These are phyloP conservation scores for Sericinus montela DNA, from an alignment of 2,888 invertebrate genomes.

Conservation along the genomic window DNA sequence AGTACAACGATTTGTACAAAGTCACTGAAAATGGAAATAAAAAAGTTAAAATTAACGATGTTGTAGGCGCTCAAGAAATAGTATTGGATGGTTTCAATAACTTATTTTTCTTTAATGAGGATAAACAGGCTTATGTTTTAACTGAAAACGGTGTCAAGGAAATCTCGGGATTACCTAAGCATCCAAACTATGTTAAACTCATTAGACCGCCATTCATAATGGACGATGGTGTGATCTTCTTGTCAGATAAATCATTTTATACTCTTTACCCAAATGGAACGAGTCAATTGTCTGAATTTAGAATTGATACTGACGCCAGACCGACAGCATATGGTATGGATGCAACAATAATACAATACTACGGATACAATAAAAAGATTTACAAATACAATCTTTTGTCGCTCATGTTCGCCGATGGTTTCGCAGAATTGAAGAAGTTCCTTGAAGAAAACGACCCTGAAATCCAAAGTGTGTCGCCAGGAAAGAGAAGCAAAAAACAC, in stretches of 20 bases:
- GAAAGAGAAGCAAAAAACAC: not conserved
- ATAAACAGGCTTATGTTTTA: constrained; percentile 40
- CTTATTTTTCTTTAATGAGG: constrained; percentile 42
- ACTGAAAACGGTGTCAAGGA: constrained; percentile 35
- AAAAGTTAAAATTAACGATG: constrained; percentile 38
- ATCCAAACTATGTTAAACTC: constrained; percentile 33
- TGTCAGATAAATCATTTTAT: constrained; percentile 40
- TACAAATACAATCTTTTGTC: constrained; percentile 51
- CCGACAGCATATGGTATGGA: constrained; percentile 51
- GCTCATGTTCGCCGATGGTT: constrained; percentile 15
- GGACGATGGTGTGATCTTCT: constrained; percentile 34
- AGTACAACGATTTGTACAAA: constrained; percentile 45
- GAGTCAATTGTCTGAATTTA: constrained; percentile 29
- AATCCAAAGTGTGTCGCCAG: not conserved
- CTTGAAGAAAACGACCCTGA: not conserved
- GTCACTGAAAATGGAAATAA: constrained; percentile 47
- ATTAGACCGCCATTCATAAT: constrained; percentile 45
- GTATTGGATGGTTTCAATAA: constrained; percentile 47
- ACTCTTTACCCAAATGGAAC: constrained; percentile 43
- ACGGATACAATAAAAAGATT: constrained; percentile 52
- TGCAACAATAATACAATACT: constrained; percentile 46
- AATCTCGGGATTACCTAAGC: constrained; percentile 44
- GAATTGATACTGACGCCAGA: constrained; percentile 28
- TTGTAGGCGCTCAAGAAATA: constrained; percentile 45
- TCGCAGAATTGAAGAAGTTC: not conserved